Evolutionary conservation across 1,140 invertebrate species (phyloP).

Genomic region (Drosophila virilis): DNA sequence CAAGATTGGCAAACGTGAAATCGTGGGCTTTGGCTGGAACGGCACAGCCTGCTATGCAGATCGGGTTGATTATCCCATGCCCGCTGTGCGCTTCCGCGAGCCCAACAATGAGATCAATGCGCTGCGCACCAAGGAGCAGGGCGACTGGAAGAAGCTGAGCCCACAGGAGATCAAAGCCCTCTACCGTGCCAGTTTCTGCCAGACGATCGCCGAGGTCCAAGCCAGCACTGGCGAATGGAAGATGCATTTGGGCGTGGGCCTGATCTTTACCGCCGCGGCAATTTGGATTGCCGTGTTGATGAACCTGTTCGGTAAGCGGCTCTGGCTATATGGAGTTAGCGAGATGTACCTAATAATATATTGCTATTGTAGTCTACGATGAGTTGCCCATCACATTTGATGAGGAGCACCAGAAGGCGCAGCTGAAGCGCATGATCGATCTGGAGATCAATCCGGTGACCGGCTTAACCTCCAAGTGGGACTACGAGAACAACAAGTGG

Average conservation of each 20-base stretch:
- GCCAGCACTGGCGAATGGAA: constrained; percentile 97
- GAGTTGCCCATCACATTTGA: constrained; percentile 89
- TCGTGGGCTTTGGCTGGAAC: constrained; percentile 95
- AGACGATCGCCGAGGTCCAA: constrained; percentile 95
- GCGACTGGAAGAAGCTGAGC: constrained; percentile 96
- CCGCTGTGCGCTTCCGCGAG: constrained; percentile 94
- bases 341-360: background rate
- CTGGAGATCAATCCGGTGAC: constrained; percentile 91
- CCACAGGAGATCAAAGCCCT: constrained; percentile 96
- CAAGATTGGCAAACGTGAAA: constrained; percentile 93
- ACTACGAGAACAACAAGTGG: constrained; percentile 90
- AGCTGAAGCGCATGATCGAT: constrained; percentile 92
- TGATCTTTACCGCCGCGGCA: constrained; percentile 86
- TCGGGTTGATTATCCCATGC: constrained; percentile 91
- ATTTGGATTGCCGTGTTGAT: constrained; percentile 90
- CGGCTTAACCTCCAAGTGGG: constrained; percentile 89
- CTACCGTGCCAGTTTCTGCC: constrained; percentile 96
- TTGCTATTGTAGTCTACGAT: constrained; percentile 88
- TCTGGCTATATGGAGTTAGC: background rate
- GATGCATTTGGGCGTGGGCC: constrained; percentile 87
- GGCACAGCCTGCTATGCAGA: constrained; percentile 93
- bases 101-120: constrained; percentile 87
- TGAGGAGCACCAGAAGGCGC: constrained; percentile 90
- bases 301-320: constrained; percentile 89
- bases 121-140: constrained; percentile 95